Evolutionary conservation across 1,140 invertebrate genomes (phyloP), one percentile per base, ranked within the genome.

Genomic region (Nephila pilipes): DNA sequence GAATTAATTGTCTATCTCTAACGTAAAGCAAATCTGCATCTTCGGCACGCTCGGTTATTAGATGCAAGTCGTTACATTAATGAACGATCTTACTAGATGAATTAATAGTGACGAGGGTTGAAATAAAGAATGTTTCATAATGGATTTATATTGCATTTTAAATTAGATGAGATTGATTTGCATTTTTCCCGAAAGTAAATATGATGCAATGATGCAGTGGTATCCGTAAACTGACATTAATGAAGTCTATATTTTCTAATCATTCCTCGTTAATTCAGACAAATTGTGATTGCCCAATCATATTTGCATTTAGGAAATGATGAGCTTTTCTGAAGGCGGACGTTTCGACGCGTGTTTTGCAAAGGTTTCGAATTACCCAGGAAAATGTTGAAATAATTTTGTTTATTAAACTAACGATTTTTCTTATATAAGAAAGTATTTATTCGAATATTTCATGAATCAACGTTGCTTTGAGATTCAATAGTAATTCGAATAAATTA

Each of bases 61-160:
- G 54, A 83, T 57, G n/a, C 80, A 83, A 54, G 80, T 83, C 80
- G 46, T 83, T 83, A 55, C 6, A 22, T 22, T 83, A 83, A 83
- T 83, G 46, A 55, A 29, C 54, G 46, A 83, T 75, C 65, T 75
- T 6, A 16, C 29, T 75, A 25, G 32, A 75, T 83, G 80, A 55
- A 83, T 55, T 83, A 83, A 83, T 83, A 83, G 46, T 20, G 12
- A 5, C 54, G 80, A 54, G 38, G n/a, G 46, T 8, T 32, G 80
- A 83, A 83, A 83, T 83, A 55, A 83, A 83, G 55, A 83, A 83
- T 83, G 80, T 83, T 54, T 25, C 25, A 46, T 83, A 83, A 83
- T 83, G 80, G 80, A 57, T 83, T 83, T 83, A 83, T 83, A 83
- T 83, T 83, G 80, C 38, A 54, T 57, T 83, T 54, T 83, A 83